A percentile compares a stretch with the other conserved stretches of the same genome.
Conservation (phyloP, 2,888 invertebrate genomes). For the Harpalus rubripes region DNA sequence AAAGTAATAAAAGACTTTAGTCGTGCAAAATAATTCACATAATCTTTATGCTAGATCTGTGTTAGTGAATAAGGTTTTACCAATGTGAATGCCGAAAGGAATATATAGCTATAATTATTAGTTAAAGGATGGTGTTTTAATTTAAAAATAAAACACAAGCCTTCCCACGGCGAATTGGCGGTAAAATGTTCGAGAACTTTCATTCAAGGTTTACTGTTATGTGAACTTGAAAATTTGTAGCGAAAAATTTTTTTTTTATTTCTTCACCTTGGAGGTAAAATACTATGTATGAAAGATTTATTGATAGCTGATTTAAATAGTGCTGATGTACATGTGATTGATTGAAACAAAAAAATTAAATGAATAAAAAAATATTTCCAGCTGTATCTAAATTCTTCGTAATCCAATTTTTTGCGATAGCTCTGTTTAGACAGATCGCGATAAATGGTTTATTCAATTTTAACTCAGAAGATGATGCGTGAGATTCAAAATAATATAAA, state of each 20-base stretch:
- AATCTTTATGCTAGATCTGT: too few species aligned
- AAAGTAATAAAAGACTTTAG: too few species aligned
- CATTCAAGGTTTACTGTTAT: background rate
- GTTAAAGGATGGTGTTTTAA: background rate
- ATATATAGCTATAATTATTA: slow-evolving; percentile 10
- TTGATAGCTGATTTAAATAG: background rate
- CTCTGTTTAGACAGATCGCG: too few species aligned
- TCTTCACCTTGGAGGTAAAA: background rate
- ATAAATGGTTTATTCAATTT: too few species aligned
- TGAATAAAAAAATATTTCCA: too few species aligned
- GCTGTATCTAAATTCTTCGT: too few species aligned
- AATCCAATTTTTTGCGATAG: too few species aligned
- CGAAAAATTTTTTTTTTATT: background rate
- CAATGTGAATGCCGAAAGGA: background rate
- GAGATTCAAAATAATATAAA: too few species aligned
- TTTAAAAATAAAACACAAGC: background rate
- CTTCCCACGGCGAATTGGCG: background rate
- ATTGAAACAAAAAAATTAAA: background rate
- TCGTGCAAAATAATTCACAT: too few species aligned
- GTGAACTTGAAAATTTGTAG: background rate
- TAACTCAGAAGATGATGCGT: too few species aligned
- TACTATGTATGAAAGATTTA: background rate
- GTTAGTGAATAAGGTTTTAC: too few species aligned
- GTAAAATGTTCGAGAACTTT: background rate
- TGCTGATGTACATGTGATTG: background rate